Conservation (phyloP, 1,140 invertebrate genomes). For the Sesamia nonagrioides region DNA sequence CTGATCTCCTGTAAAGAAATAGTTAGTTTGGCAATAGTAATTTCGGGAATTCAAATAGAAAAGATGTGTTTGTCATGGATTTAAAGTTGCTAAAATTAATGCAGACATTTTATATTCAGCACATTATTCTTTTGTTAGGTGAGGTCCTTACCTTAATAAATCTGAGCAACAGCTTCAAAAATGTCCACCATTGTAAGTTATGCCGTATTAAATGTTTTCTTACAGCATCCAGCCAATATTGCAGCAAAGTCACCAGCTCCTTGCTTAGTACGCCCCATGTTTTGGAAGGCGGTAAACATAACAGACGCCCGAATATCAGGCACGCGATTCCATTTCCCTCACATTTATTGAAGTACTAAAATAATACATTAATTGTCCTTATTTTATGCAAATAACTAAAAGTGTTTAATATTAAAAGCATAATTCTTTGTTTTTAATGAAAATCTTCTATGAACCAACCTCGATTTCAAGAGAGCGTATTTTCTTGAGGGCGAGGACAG, state of each 20-base stretch:
- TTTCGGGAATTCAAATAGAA: too few species aligned
- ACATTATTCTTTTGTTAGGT: too few species aligned
- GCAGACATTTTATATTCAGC: background rate
- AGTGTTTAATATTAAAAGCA: too few species aligned
- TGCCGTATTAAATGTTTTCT: conserved; percentile 69
- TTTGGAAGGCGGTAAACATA: conserved; percentile 69
- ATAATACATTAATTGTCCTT: conserved; percentile 17
- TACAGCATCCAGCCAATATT: conserved; percentile 73
- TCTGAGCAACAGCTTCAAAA: conserved; percentile 64
- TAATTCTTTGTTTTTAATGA: background rate
- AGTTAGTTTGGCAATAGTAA: too few species aligned
- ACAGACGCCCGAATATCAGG: conserved; percentile 62
- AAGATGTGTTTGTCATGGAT: too few species aligned
- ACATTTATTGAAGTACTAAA: conserved; percentile 75
- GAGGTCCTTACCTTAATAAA: conserved; percentile 73
- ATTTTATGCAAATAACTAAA: background rate
- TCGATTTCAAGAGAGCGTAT: conserved; percentile 74
- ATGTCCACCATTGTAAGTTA: conserved; percentile 71
- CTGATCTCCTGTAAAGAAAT: conserved; percentile 66
- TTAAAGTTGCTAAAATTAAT: background rate
- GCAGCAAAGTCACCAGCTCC: conserved; percentile 65
- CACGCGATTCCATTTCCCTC: conserved; percentile 70
- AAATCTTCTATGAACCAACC: conserved; percentile 56
- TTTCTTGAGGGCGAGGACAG: conserved; percentile 72
- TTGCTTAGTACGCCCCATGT: conserved; percentile 71